Conservation (phyloP, 2,797 vertebrate species). For the Lates japonicus region DNA sequence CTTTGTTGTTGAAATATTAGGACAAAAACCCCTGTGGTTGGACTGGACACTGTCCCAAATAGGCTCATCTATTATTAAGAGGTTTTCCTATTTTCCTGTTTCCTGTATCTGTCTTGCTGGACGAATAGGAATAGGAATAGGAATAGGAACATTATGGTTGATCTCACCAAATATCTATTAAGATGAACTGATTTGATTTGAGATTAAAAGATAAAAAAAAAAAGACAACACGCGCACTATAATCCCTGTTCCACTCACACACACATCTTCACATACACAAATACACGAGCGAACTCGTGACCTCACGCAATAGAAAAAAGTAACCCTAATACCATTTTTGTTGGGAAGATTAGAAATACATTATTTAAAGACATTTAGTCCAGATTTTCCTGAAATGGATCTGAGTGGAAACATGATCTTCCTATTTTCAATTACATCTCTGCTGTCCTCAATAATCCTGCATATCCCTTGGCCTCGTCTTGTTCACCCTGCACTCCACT, state of each 20-base stretch:
- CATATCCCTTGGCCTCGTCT: slow-evolving; percentile 5
- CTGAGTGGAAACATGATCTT: slow-evolving; percentile 52
- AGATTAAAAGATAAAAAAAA: slow-evolving; percentile 65
- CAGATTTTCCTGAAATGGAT: slow-evolving; percentile 61
- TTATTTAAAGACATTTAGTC: slow-evolving; percentile 65
- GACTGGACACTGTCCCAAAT: slow-evolving; percentile 70
- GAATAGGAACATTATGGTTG: slow-evolving; percentile 25
- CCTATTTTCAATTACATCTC: slow-evolving; percentile 69
- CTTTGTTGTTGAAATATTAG: slow-evolving; percentile 67
- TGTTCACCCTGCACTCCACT: background rate
- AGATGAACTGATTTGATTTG: slow-evolving; percentile 58
- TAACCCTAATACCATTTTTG: background rate
- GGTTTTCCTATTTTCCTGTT: slow-evolving; percentile 43
- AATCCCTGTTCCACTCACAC: slow-evolving; percentile 37
- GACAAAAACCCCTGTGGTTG: slow-evolving; percentile 57
- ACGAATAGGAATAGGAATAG: slow-evolving; percentile 26
- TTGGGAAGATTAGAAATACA: slow-evolving; percentile 58
- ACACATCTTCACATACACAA: slow-evolving; percentile 12
- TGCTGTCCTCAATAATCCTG: slow-evolving; percentile 57
- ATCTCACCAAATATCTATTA: slow-evolving; percentile 44
- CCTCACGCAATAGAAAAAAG: slow-evolving; percentile 2
- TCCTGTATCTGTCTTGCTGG: slow-evolving; percentile 44
- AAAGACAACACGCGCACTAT: slow-evolving; percentile 13
- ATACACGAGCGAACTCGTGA: slow-evolving; percentile 16
- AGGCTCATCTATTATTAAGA: slow-evolving; percentile 77